These are phyloP conservation scores for Drosophila bocqueti DNA, from an alignment of 1,140 invertebrate genomes.

Conservation along the genomic window DNA sequence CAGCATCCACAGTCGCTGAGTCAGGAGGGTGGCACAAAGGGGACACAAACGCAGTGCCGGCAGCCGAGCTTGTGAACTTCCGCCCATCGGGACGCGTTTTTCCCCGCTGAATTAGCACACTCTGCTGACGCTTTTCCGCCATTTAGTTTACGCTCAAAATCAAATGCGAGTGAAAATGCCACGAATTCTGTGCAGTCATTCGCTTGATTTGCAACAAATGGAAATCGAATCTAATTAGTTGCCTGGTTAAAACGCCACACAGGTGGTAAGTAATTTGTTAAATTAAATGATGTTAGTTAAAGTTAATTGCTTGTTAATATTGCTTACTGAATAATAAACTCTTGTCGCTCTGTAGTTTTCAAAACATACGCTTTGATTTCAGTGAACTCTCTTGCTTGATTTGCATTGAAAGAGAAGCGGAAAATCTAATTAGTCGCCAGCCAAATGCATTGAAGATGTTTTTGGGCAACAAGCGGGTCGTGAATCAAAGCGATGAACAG, in stretches of 20 bases:
- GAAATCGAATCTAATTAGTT: slow-evolving; percentile 47
- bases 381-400: slow-evolving; percentile 30
- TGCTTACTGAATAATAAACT: slow-evolving; percentile 13
- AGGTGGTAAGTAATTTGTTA: not conserved
- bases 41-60: not conserved
- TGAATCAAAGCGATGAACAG: slow-evolving; percentile 24
- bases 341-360: slow-evolving; percentile 16
- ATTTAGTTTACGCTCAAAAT: slow-evolving; percentile 66
- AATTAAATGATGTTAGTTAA: too few relatives aligned
- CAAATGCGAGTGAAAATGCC: slow-evolving; percentile 57
- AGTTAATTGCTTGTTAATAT: too few relatives aligned
- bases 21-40: slow-evolving; percentile 17
- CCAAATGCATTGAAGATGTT: slow-evolving; percentile 64
- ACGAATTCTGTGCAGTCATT: slow-evolving; percentile 34
- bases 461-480: slow-evolving; percentile 9
- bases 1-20: slow-evolving; percentile 7
- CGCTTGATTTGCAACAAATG: slow-evolving; percentile 35
- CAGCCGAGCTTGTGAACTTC: slow-evolving; percentile 28
- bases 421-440: slow-evolving; percentile 54
- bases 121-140: slow-evolving; percentile 49
- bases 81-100: slow-evolving; percentile 30
- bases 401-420: slow-evolving; percentile 27
- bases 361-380: slow-evolving; percentile 4
- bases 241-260: slow-evolving; percentile 3
- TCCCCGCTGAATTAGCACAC: slow-evolving; percentile 64